phyloP scores from a whole-genome alignment of 2,888 invertebrate species.

The Peribatodes rhomboidaria region DNA sequence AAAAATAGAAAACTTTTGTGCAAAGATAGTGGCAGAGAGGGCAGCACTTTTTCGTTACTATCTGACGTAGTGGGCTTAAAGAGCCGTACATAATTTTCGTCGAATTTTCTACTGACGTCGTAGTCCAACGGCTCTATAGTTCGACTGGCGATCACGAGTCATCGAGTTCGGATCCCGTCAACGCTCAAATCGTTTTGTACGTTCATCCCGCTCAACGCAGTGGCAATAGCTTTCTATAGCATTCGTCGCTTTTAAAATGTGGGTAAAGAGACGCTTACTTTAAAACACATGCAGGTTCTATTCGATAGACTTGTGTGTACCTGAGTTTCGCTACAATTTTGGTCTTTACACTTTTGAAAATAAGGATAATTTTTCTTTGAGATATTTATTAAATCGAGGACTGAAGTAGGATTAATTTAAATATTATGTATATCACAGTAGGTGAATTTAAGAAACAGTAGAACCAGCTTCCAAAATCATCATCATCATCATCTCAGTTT shows the following conservation, averaged over 20 bases:
- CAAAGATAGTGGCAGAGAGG: background rate
- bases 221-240: slow-evolving; percentile 58
- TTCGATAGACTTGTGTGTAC: slow-evolving; percentile 72
- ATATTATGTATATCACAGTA: no score
- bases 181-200: background rate
- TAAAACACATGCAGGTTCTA: slow-evolving; percentile 72
- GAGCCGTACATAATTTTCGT: slow-evolving; percentile 11
- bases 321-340: slow-evolving; percentile 68
- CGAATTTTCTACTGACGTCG: fast-evolving
- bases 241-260: slow-evolving; percentile 59
- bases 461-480: no score
- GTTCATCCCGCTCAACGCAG: slow-evolving; percentile 69
- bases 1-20: no score
- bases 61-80: background rate
- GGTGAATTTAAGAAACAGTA: no score
- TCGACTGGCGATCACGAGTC: slow-evolving; percentile 27
- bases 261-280: slow-evolving; percentile 70
- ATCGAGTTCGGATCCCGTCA: slow-evolving; percentile 33
- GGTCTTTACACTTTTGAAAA: slow-evolving; percentile 8
- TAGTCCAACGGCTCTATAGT: slow-evolving; percentile 17
- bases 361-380: slow-evolving; percentile 4
- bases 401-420: no score
- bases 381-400: no score
- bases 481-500: no score
- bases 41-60: background rate